Conservation (phyloP, 2,888 invertebrate genomes). For the Zootermopsis nevadensis region DNA sequence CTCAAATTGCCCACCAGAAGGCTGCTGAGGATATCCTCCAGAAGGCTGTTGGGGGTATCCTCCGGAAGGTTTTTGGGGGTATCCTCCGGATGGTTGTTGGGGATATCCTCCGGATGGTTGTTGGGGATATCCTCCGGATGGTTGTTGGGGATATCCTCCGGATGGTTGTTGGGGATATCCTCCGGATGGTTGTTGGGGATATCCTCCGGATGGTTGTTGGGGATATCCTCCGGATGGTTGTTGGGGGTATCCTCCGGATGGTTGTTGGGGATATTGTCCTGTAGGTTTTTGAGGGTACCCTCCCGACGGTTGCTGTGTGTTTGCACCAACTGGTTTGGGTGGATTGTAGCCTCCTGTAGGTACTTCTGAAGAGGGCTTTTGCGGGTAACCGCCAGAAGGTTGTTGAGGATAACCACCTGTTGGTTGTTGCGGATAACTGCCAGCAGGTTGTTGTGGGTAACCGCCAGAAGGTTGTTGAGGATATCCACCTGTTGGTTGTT, state of each 20-base stretch:
- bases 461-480: constrained; percentile 38
- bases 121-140: constrained; percentile 14
- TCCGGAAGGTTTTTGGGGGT: constrained; percentile 9
- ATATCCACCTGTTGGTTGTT: constrained; percentile 34
- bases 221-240: constrained; percentile 25
- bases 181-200: constrained; percentile 23
- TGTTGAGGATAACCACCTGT: constrained; percentile 42
- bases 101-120: constrained; percentile 19
- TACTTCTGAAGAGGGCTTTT: constrained; percentile 44
- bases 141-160: constrained; percentile 32
- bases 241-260: constrained; percentile 20
- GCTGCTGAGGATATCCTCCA: constrained; percentile 29
- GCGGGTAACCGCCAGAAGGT: constrained; percentile 33
- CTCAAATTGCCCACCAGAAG: constrained; percentile 12
- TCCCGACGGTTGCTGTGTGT: constrained; percentile 29
- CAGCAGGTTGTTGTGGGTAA: constrained; percentile 36
- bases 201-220: constrained; percentile 2
- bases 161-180: constrained; percentile 41
- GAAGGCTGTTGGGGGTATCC: constrained; percentile 32
- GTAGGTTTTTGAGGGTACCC: constrained; percentile 26
- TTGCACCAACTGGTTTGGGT: constrained; percentile 44
- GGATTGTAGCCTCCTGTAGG: constrained; percentile 45
- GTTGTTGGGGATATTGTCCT: constrained; percentile 13
- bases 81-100: constrained; percentile 20
- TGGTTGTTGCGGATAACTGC: constrained; percentile 41